Evolutionary conservation across 2,888 invertebrate species (phyloP).

Genomic region (Cheilosia soror): DNA sequence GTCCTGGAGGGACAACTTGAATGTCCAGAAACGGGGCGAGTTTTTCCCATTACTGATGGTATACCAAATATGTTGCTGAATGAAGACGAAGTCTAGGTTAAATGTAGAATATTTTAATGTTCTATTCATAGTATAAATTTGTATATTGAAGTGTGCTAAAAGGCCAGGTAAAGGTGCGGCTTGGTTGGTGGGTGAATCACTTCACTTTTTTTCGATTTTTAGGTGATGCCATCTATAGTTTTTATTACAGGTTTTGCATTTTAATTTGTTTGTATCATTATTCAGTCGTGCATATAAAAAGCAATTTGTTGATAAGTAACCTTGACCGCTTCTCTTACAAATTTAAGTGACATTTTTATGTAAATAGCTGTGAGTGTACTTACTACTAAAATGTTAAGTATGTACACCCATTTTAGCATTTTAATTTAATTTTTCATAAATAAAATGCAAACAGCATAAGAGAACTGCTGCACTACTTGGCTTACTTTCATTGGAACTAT

Average conservation of each 20-base stretch:
- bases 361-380: slow-evolving; percentile 36
- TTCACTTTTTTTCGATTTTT: neutral
- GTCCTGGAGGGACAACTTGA: slow-evolving; percentile 95
- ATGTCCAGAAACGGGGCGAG: slow-evolving; percentile 98
- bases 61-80: slow-evolving; percentile 99
- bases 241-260: slow-evolving; percentile 46
- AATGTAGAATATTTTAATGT: neutral
- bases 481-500: too few relatives aligned
- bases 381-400: slow-evolving; percentile 14
- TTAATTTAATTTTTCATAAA: neutral
- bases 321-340: slow-evolving; percentile 34
- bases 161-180: slow-evolving; percentile 24
- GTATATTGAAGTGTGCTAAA: slow-evolving; percentile 18
- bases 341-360: slow-evolving; percentile 34
- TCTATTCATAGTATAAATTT: slow-evolving; percentile 4
- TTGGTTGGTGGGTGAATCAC: slow-evolving; percentile 33
- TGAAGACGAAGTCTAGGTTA: slow-evolving; percentile 94
- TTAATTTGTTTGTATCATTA: slow-evolving; percentile 33
- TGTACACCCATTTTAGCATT: neutral
- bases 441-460: too few relatives aligned
- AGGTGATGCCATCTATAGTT: slow-evolving; percentile 35
- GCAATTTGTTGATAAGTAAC: slow-evolving; percentile 11
- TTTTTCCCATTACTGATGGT: slow-evolving; percentile 97
- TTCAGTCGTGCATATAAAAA: neutral
- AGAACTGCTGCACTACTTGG: too few relatives aligned